Evolutionary conservation across 2,797 vertebrate genomes (phyloP), one percentile per base, ranked within the genome.

Genomic region (Onychomys leucogaster): DNA sequence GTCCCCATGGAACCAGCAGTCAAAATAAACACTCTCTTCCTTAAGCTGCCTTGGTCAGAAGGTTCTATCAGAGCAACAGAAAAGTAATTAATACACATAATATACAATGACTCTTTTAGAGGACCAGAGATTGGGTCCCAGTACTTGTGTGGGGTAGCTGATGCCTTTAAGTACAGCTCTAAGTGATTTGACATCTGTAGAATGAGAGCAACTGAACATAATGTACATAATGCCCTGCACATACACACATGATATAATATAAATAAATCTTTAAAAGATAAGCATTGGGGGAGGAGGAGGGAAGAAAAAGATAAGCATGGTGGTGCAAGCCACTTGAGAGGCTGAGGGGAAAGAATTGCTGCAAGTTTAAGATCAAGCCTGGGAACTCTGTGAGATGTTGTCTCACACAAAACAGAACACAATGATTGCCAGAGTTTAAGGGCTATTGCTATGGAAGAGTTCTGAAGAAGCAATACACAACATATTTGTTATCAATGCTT

Each of bases 401-500:
- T 75, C 34, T 78, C 75, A 63, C 23, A 29, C 32, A n/a, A n/a
- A 4, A 23, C 73, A 65, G 49, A 65, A 77, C 55, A 76, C 63
- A 63, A 37, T 5, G 27, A 25, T 2, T 71, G 10, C 1, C 43
- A 65, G 49, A 67, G 12, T 9, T 1, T 49, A 75, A 87, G 12
- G 37, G 25, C 55, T 32, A 4, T 52, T 95, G 16, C 7, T 94
- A 29, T 81, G 97, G 97, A 49, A 96, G 92, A 98, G 92, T 86
- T 57, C 55, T 52, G 49, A 55, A 94, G 97, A 89, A 97, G 63
- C 23, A 94, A 96, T 96, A 92, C 87, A 97, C 96, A 49, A 73
- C 14, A 2, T 78, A 95, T 98, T 99, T 99, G 98, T 99, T 99
- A 99, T 98, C 98, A 99, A 99, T 98, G 98, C 98, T 99, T 99